Conservation (phyloP, 2,797 vertebrate genomes). For the Morus bassanus region DNA sequence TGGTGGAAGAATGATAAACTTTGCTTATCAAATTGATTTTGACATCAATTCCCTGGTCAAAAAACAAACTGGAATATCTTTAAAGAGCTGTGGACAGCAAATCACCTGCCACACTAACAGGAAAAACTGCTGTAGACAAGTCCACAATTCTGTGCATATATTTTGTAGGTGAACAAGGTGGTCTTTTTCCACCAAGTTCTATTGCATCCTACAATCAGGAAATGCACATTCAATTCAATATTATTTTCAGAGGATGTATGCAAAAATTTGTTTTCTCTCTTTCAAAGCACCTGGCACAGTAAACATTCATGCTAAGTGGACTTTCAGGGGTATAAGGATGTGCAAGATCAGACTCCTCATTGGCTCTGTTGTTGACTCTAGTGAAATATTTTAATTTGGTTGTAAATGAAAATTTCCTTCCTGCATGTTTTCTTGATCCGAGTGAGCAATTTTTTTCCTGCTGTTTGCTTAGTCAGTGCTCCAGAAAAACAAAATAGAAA, state of each 20-base stretch:
- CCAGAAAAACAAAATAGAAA: not conserved
- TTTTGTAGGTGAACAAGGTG: not conserved
- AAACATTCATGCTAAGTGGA: not conserved
- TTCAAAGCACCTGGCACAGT: not conserved
- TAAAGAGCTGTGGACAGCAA: not conserved
- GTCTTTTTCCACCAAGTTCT: not conserved
- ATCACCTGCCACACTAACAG: not conserved
- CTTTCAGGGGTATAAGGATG: not conserved
- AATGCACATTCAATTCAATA: not conserved
- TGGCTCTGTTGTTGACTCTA: not conserved
- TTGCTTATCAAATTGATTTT: conserved; percentile 29
- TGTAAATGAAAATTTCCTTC: not conserved
- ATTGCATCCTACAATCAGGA: not conserved
- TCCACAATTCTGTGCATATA: not conserved
- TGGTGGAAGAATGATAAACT: not conserved
- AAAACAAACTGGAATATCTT: not conserved
- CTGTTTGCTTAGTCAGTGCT: not conserved
- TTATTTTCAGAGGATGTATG: not conserved
- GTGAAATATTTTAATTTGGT: not conserved
- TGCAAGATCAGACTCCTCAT: not conserved
- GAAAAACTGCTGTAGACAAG: not conserved
- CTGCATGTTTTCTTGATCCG: not conserved
- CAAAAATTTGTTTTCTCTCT: not conserved
- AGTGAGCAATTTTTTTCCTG: not conserved
- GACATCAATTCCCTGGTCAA: conserved; percentile 15